Evolutionary conservation across 2,888 invertebrate genomes (phyloP).

Genomic region (Meghimatium bilineatum): DNA sequence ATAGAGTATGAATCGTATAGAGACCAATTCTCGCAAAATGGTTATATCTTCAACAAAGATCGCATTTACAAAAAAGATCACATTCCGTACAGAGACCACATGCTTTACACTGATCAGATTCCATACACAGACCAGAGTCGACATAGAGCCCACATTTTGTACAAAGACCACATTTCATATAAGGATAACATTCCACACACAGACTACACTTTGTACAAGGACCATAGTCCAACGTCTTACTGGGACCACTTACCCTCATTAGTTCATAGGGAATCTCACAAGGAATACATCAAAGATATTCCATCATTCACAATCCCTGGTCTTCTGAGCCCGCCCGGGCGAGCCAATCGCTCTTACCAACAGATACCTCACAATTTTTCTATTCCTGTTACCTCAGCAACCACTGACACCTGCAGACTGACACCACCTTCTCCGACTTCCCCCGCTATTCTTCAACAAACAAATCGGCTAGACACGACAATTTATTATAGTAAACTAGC

Average conservation of each 20-base stretch:
- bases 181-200: no score
- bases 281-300: constrained; percentile 22
- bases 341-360: constrained; percentile 32
- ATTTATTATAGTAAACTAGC: background rate
- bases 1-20: no score
- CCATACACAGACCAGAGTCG: no score
- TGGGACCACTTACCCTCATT: constrained; percentile 32
- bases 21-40: no score
- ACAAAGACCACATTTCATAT: no score
- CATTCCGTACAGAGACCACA: no score
- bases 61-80: background rate
- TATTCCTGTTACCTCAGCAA: constrained; percentile 35
- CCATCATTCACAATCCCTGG: constrained; percentile 51
- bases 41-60: constrained; percentile 28
- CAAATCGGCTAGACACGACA: constrained; percentile 32
- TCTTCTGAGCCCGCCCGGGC: constrained; percentile 39
- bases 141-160: no score
- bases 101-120: no score
- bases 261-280: constrained; percentile 14
- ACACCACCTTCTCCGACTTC: constrained; percentile 98
- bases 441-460: constrained; percentile 86
- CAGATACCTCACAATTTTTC: constrained; percentile 34
- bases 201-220: constrained; percentile 22
- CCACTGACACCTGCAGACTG: constrained; percentile 83
- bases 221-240: constrained; percentile 21